Conservation (phyloP, 2,113 vertebrate species). For the Grammomys dolichurus region DNA sequence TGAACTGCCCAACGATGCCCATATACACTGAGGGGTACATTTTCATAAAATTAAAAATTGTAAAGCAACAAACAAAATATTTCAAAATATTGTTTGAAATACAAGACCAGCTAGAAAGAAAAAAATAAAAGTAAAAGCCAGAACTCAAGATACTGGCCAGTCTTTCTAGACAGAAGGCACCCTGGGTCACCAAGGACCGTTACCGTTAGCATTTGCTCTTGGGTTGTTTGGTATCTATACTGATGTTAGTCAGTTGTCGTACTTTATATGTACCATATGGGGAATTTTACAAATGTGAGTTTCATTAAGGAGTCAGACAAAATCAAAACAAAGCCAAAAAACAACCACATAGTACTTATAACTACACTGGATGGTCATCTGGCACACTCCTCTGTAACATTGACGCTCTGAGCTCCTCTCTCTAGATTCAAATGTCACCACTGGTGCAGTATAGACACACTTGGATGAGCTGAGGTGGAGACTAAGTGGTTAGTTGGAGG, state of each 20-base stretch:
- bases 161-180: neutral
- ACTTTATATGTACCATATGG: neutral
- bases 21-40: neutral
- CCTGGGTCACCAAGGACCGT: neutral
- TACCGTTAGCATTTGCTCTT: neutral
- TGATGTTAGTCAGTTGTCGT: neutral
- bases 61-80: neutral
- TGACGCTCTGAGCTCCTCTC: neutral
- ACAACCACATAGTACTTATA: neutral
- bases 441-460: neutral
- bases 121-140: neutral
- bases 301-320: neutral
- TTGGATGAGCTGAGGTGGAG: neutral
- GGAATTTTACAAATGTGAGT: neutral
- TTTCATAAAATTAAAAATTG: neutral
- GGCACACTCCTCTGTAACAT: accelerated
- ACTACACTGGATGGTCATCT: neutral
- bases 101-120: neutral
- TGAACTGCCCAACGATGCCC: neutral
- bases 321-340: neutral
- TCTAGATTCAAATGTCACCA: neutral
- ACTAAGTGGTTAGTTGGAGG: neutral
- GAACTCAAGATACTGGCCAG: neutral
- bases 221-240: neutral
- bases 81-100: neutral